Evolutionary conservation across 2,888 invertebrate genomes (phyloP), one percentile per base, ranked within the genome.

Genomic region (Microctonus brassicae): DNA sequence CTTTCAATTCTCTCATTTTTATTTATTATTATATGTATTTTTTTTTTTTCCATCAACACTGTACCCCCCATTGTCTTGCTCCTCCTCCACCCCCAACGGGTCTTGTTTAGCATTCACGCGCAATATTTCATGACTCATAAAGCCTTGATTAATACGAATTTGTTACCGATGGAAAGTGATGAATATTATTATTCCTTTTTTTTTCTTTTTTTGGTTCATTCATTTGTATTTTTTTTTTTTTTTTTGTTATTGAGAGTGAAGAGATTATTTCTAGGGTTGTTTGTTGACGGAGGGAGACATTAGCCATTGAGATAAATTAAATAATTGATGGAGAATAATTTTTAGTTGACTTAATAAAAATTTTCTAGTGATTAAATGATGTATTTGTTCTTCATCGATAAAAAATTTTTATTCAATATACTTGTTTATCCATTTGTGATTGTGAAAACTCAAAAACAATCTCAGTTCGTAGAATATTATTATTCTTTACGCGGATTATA

Each of bases 91-190:
- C 67, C 70, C 20, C 34, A 5, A 20, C 60, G 52, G 34, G 73
- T 47, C 73, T 64, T 52, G 22, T 55, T 52, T 52, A 64, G 70
- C 73, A 64, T 70, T 68, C 68, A 7, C 70, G 73, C 66, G 78
- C 78, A 79, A 82, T 83, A 81, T 83, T 83, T 82, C 81, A 80
- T 81, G 82, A 80, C 81, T 82, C 82, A 81, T 81, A 83, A 84
- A 83, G 81, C 77, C 74, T 77, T 83, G 85, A 85, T 86, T 86
- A 84, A 86, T 86, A 83, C 81, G 36, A 2, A 36, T 36, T 36
- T 9, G 7, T 11, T 11, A 36, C 36, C 53, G 52, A 53, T 64
- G 34, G 29, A 17, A 7, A 10, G 7, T 36, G 36, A 5, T 36
- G 11, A 36, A 36, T 36, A 36, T 36, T n/a, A n/a, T n/a, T n/a